Conservation (phyloP, 2,888 invertebrate genomes). For the Pristionchus entomophagus region DNA sequence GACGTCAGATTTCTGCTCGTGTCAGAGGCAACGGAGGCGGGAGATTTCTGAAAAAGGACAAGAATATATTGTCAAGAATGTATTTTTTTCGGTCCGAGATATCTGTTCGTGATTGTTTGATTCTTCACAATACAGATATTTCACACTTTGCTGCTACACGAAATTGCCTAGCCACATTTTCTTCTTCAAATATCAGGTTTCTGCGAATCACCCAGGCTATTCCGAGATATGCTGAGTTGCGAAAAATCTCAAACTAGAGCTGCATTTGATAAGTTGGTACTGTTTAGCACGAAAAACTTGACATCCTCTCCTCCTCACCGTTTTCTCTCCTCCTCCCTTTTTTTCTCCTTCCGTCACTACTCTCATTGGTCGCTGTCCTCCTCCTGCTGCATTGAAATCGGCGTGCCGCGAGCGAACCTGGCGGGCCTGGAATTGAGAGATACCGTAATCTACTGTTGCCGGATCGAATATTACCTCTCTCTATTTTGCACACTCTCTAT, state of each 20-base stretch:
- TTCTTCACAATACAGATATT: too few relatives aligned
- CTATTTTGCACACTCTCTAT: too few relatives aligned
- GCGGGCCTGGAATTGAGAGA: conserved; percentile 13
- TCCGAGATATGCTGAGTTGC: too few relatives aligned
- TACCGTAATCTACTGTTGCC: neutral
- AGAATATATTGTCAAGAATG: neutral
- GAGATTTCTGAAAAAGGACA: conserved; percentile 15
- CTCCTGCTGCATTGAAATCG: conserved; percentile 22
- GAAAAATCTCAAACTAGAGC: too few relatives aligned
- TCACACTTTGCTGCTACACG: too few relatives aligned
- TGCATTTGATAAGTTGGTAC: too few relatives aligned
- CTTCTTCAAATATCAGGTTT: too few relatives aligned
- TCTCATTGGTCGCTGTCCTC: neutral
- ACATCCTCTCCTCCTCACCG: too few relatives aligned
- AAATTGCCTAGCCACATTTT: too few relatives aligned
- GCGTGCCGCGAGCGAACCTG: neutral
- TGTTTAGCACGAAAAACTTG: too few relatives aligned
- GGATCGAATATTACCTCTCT: neutral
- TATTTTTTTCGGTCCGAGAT: neutral
- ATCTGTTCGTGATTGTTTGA: neutral
- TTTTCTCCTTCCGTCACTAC: neutral
- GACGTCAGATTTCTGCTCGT: neutral
- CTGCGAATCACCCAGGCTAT: too few relatives aligned
- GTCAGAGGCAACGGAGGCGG: neutral
- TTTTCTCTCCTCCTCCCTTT: neutral